These are phyloP conservation scores for Drosophila engyochracea DNA, from an alignment of 2,888 invertebrate species.

Conservation along the genomic window DNA sequence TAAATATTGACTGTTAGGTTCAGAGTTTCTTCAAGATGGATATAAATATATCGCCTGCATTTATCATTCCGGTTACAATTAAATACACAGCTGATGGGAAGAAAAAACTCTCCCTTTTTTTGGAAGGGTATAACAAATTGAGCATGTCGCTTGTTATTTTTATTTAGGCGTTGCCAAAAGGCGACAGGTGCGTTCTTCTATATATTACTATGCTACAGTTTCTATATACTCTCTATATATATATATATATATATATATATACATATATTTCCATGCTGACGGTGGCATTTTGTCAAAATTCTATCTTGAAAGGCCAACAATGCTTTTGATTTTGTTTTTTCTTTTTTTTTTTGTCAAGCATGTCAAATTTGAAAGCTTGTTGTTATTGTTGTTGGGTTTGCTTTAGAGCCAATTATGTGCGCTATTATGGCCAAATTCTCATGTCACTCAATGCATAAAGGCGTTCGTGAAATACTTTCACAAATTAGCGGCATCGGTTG, in stretches of 20 bases:
- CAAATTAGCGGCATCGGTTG: constrained; percentile 70
- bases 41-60: background rate
- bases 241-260: constrained; percentile 26
- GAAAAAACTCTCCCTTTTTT: background rate
- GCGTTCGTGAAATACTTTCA: constrained; percentile 73
- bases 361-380: constrained; percentile 65
- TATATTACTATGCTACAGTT: constrained; percentile 30
- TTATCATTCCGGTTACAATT: background rate
- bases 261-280: constrained; percentile 51
- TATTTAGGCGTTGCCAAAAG: constrained; percentile 67
- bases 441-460: constrained; percentile 76
- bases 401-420: constrained; percentile 74
- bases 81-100: background rate
- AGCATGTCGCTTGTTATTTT: constrained; percentile 77
- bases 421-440: constrained; percentile 80
- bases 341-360: constrained; percentile 5
- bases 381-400: constrained; percentile 6
- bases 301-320: constrained; percentile 37
- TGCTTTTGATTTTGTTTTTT: constrained; percentile 44
- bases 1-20: background rate
- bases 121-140: constrained; percentile 46
- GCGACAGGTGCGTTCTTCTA: constrained; percentile 73
- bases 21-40: background rate
- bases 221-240: constrained; percentile 28
- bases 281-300: constrained; percentile 46